These are phyloP conservation scores for Agapostemon virescens DNA, from an alignment of 2,888 invertebrate genomes.

Conservation along the genomic window DNA sequence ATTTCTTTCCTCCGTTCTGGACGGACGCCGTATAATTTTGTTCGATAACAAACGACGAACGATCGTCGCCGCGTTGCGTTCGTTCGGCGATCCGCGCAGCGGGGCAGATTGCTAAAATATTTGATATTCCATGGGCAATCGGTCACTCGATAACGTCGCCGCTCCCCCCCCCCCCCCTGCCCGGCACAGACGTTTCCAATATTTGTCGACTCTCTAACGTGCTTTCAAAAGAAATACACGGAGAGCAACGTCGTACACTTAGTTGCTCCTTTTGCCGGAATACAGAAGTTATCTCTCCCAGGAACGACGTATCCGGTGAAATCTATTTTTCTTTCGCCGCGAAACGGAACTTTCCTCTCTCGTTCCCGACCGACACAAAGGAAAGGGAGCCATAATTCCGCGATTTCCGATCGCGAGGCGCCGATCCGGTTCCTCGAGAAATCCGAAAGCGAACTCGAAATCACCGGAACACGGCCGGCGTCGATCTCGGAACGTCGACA, in stretches of 20 bases:
- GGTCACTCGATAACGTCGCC: neutral
- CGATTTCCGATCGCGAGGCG: conserved; percentile 52
- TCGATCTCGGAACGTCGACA: neutral
- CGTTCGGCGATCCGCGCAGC: neutral
- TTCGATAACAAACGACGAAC: neutral
- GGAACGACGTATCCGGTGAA: conserved; percentile 54
- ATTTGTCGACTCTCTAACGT: conserved; percentile 47
- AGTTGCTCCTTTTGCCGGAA: conserved; percentile 46
- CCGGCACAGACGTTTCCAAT: conserved; percentile 26
- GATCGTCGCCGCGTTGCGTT: neutral
- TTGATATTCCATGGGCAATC: neutral
- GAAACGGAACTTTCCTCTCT: conserved; percentile 38
- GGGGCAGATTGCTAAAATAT: neutral
- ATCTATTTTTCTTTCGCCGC: conserved; percentile 63
- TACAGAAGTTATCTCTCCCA: conserved; percentile 61
- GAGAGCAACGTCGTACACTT: conserved; percentile 24
- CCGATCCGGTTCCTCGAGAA: neutral
- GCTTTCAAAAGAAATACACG: conserved; percentile 58
- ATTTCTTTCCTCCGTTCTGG: conserved; percentile 2
- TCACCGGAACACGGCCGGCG: neutral
- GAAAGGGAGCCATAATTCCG: conserved; percentile 55
- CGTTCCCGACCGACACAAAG: conserved; percentile 37
- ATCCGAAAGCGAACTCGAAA: neutral
- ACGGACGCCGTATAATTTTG: neutral
- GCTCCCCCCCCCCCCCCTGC: neutral